Conservation (phyloP, 2,113 vertebrate species). For the Jaculus jaculus region DNA sequence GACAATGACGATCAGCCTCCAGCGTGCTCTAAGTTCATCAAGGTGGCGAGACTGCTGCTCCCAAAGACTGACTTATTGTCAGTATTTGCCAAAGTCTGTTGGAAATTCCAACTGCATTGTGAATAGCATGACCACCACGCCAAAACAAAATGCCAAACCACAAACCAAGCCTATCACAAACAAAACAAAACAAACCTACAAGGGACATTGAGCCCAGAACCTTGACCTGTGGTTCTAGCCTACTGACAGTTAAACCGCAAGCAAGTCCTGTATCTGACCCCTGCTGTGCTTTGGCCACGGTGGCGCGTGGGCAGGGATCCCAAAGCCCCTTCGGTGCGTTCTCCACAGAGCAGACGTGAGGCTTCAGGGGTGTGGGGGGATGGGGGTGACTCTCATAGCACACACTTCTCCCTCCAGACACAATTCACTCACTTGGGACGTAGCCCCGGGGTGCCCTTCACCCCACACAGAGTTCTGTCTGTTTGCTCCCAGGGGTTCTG, state of each 20-base stretch:
- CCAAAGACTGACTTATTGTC: fast-evolving
- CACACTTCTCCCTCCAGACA: too few relatives aligned
- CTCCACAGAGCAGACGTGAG: too few relatives aligned
- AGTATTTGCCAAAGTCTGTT: neutral
- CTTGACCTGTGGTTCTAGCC: neutral
- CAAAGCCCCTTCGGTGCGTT: too few relatives aligned
- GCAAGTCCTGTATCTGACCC: fast-evolving
- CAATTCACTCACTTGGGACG: too few relatives aligned
- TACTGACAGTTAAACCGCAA: too few relatives aligned
- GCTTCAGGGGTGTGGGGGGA: neutral
- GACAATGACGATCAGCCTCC: neutral
- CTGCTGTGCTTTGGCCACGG: fast-evolving
- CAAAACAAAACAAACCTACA: neutral
- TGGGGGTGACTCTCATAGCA: neutral
- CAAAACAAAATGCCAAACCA: neutral
- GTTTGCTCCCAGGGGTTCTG: too few relatives aligned
- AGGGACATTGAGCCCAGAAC: neutral
- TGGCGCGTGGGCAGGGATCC: fast-evolving
- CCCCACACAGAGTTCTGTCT: neutral
- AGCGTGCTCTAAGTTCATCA: fast-evolving
- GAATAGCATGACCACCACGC: too few relatives aligned
- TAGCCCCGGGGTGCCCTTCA: neutral
- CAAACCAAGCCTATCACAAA: too few relatives aligned
- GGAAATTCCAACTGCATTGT: neutral
- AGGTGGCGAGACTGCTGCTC: neutral